These are phyloP conservation scores for Zonitis immaculata DNA, from an alignment of 2,888 invertebrate species.

Conservation along the genomic window DNA sequence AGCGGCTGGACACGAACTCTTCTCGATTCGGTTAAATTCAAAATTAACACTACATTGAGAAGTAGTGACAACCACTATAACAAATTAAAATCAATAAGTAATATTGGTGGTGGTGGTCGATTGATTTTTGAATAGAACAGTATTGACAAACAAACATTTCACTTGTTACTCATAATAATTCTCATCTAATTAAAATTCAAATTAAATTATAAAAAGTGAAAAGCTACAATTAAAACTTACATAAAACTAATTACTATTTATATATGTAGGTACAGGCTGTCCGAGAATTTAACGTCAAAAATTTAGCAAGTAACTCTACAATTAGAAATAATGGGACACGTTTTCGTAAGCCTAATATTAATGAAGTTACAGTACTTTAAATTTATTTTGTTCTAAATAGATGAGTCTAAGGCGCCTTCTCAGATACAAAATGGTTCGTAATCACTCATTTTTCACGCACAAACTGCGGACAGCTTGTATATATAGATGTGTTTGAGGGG, in stretches of 20 bases:
- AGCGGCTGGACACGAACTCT: conserved; percentile 52
- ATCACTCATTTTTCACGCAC: no score
- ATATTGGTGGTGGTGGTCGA: not conserved
- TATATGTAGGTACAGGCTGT: no score
- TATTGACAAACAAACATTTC: not conserved
- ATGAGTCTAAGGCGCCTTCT: no score
- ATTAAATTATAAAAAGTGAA: not conserved
- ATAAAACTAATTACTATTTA: not conserved
- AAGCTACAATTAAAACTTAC: not conserved
- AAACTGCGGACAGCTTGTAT: no score
- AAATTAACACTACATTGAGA: conserved; percentile 30
- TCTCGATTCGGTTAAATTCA: conserved; percentile 44
- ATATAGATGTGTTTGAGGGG: no score
- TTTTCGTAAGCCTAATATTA: no score
- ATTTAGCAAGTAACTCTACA: no score
- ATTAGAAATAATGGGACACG: no score
- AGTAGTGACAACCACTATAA: conserved; percentile 36
- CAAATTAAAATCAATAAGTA: not conserved
- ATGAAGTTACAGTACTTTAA: no score
- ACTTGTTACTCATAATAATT: not conserved
- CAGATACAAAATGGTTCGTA: no score
- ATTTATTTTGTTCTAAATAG: no score
- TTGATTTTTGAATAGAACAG: conserved; percentile 13
- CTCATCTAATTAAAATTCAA: not conserved
- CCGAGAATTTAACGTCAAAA: not conserved